Conservation (phyloP, 2,797 vertebrate species). For the Brotula barbata region DNA sequence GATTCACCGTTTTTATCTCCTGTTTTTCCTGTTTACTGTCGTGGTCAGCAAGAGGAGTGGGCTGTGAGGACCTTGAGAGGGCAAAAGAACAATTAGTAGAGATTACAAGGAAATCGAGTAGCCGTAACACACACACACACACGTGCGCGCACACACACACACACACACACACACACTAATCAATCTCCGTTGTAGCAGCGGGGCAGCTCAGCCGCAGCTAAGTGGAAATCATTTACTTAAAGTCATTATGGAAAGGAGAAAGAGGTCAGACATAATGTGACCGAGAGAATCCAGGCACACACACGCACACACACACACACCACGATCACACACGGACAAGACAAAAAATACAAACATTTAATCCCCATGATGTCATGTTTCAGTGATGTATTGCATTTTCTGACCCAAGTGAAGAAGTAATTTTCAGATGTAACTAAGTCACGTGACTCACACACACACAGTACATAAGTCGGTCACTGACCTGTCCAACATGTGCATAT, state of each 20-base stretch:
- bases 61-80: conserved; percentile 62
- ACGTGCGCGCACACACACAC: conserved; percentile 14
- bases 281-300: conserved; percentile 24
- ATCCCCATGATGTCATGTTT: conserved; percentile 17
- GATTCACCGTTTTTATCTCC: too few relatives aligned
- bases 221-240: conserved; percentile 79
- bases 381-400: conserved; percentile 31
- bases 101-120: conserved; percentile 58
- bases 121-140: conserved; percentile 42
- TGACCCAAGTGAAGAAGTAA: conserved; percentile 2
- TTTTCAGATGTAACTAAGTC: conserved; percentile 8
- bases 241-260: conserved; percentile 74
- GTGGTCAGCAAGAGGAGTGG: conserved; percentile 30
- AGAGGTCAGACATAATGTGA: conserved; percentile 60
- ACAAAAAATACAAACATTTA: conserved; percentile 20
- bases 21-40: conserved; percentile 4
- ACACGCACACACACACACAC: too few relatives aligned
- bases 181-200: conserved; percentile 73
- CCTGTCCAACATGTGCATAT: not conserved
- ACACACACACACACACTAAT: conserved; percentile 58
- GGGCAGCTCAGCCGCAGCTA: conserved; percentile 65
- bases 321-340: conserved; percentile 6
- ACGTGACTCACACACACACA: not conserved
- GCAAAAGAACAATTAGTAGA: conserved; percentile 70
- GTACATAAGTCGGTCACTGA: not conserved